Evolutionary conservation across 2,888 invertebrate genomes (phyloP).

Genomic region (Oasisia sp.): DNA sequence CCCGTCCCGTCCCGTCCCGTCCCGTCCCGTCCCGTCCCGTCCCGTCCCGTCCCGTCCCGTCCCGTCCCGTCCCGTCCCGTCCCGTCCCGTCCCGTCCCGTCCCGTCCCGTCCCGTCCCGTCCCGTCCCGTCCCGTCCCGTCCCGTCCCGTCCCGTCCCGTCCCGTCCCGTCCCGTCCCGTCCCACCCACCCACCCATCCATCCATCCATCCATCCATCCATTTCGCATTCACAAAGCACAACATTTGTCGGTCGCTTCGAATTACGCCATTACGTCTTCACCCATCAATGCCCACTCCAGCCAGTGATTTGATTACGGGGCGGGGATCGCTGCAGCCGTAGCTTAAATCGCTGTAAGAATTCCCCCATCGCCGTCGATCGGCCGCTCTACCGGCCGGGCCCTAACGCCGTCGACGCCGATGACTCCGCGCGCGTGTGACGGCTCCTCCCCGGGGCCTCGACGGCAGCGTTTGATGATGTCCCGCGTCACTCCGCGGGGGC

Average conservation of each 20-base stretch:
- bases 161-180: no score
- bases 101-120: no score
- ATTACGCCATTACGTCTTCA: not conserved
- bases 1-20: no score
- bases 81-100: no score
- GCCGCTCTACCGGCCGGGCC: not conserved
- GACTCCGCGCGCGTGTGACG: not conserved
- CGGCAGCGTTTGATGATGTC: not conserved
- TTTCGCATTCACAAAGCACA: not conserved
- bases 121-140: no score
- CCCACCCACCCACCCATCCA: no score
- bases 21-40: no score
- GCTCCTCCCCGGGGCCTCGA: not conserved
- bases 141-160: not conserved
- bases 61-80: no score
- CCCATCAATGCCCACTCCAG: not conserved
- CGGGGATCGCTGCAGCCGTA: not conserved
- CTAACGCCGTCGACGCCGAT: not conserved
- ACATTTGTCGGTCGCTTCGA: constrained; percentile 10
- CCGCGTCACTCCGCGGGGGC: not conserved
- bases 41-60: no score
- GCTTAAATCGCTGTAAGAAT: not conserved
- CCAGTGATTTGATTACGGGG: not conserved
- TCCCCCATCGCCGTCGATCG: not conserved
- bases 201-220: no score